A percentile compares a stretch with the other conserved stretches of the same genome.
Evolutionary conservation across 2,113 vertebrate species (phyloP).

Genomic region (Cairina moschata): DNA sequence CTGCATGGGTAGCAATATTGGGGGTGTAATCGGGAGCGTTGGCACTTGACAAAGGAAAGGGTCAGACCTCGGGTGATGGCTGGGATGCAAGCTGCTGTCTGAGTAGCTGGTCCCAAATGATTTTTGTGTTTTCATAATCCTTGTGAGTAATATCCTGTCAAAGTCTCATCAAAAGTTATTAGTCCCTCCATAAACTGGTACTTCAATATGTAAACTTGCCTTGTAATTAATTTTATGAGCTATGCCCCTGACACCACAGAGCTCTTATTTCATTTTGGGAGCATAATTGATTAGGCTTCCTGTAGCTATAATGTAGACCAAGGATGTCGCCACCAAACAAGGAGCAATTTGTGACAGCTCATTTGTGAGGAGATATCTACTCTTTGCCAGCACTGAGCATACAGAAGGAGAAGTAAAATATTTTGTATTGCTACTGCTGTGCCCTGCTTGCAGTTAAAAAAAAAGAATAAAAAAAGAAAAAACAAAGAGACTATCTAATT

Average conservation of each 20-base stretch:
- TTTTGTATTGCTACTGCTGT: conserved; percentile 15
- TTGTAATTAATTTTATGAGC: conserved; percentile 73
- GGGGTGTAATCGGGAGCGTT: not conserved
- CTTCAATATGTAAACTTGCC: conserved; percentile 69
- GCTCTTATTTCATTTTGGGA: conserved; percentile 68
- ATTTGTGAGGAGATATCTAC: conserved; percentile 38
- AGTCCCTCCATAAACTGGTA: conserved; percentile 63
- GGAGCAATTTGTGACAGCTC: conserved; percentile 61
- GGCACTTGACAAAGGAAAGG: not conserved
- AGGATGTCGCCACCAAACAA: conserved; percentile 48
- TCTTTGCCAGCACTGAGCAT: not conserved
- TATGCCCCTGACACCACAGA: conserved; percentile 52
- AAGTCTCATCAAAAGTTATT: conserved; percentile 67
- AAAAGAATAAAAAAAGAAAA: not conserved
- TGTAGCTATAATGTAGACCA: conserved; percentile 50
- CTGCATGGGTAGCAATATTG: not conserved
- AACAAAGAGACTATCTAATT: not conserved
- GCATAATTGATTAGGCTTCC: conserved; percentile 63
- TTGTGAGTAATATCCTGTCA: conserved; percentile 61
- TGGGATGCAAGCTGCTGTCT: not conserved
- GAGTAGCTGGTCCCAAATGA: conserved; percentile 39
- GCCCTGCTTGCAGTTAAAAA: not conserved
- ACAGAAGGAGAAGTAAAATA: conserved; percentile 27
- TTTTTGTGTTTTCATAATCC: conserved; percentile 63
- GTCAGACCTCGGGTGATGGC: not conserved